A percentile compares a stretch with the other conserved stretches of the same genome.
Evolutionary conservation across 64 coral and sea anemone genomes (phyloP).

Genomic region (Stichodactyla mertensii): DNA sequence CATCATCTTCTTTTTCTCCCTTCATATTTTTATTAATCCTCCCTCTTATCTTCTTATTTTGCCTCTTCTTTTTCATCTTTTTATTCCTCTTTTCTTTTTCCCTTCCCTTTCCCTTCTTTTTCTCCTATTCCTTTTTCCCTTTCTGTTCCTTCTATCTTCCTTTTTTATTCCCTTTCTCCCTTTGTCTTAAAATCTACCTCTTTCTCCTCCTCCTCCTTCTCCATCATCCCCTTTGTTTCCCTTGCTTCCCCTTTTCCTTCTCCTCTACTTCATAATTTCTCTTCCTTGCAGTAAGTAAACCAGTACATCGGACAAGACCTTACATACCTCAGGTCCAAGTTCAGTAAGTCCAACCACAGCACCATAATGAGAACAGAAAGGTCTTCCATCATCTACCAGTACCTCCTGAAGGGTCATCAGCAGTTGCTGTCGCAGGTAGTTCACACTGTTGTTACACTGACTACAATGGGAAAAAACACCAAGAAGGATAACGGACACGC

Average conservation of each 20-base stretch:
- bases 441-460: slow-evolving; percentile 84
- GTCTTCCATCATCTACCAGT: slow-evolving; percentile 73
- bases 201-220: not conserved
- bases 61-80: too few species aligned
- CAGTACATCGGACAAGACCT: not conserved
- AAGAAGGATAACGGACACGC: too few species aligned
- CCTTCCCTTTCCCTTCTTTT: too few species aligned
- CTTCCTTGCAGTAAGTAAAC: too few species aligned
- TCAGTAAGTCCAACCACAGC: slow-evolving; percentile 76
- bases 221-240: not conserved
- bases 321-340: slow-evolving; percentile 71
- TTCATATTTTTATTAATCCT: too few species aligned
- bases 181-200: not conserved
- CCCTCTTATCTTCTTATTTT: too few species aligned
- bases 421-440: slow-evolving; percentile 79
- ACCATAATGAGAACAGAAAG: slow-evolving; percentile 87
- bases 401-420: slow-evolving; percentile 88
- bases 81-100: too few species aligned
- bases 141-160: not conserved
- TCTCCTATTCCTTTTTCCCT: too few species aligned
- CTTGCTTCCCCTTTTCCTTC: not conserved
- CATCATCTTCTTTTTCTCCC: too few species aligned
- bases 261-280: not conserved
- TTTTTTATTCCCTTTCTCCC: not conserved
- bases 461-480: not conserved